Base-by-base conservation (phyloP, 2,797 vertebrate species). In the Lagorchestes hirsutus region DNA sequence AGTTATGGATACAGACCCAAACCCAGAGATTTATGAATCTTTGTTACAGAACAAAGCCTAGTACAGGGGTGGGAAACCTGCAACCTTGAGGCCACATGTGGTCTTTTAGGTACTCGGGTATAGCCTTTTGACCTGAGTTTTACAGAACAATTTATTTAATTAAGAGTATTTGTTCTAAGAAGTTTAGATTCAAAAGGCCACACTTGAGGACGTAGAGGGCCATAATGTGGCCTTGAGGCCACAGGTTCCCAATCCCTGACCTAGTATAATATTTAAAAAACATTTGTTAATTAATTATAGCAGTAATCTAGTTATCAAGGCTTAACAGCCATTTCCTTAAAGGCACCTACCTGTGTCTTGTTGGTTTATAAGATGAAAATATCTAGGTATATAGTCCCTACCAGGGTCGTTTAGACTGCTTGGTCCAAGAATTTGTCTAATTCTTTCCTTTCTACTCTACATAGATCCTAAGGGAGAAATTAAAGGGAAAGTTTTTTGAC, bases 401-500 rank as follows among this genome's bases (percentile, higher is more conserved):
- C 74, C 22, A 27, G 74, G 10, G 74, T 87, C 3, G n/a, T 24
- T 82, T 24, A 82, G 67, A 93, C 52, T 31, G 90, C 91, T 57
- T 55, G 91, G 58, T 95, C 59, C 92, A 93, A 95, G 58, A 94
- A 54, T 54, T 93, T 54, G 10, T 12, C 93, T 91, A 22, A 55
- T 95, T 95, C 93, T 96, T 58, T 56, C 28, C 91, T 31, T 54
- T 91, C 82, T 40, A 0, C 82, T 57, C 95, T 55, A 92, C 18
- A 56, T 16, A 87, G 1, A 46, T 94, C 59, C 90, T 1, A 90
- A 97, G 96, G 94, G 91, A 95, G 14, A 93, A 54, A 95, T 67
- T 93, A 93, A 92, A 94, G 62, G 95, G 93, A 94, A 58, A 54
- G 56, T 94, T 90, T 74, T 82, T 82, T 46, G n/a, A 82, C 3